These are phyloP conservation scores for Melanaphis sacchari DNA, from an alignment of 1,140 invertebrate genomes.

Conservation along the genomic window DNA sequence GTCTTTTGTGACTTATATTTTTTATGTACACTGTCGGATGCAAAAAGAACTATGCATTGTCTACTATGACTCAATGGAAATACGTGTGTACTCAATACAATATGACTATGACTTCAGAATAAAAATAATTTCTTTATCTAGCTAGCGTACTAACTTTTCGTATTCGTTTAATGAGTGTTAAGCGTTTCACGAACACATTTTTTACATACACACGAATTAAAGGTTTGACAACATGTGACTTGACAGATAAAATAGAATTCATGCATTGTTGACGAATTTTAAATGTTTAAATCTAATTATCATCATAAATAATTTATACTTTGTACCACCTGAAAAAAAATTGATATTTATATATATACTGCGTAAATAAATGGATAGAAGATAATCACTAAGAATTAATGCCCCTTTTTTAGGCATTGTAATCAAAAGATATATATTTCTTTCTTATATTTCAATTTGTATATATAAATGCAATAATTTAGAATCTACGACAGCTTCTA, in stretches of 20 bases:
- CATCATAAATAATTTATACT: not conserved
- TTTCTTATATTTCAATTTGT: not conserved
- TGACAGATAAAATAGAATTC: not conserved
- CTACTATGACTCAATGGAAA: not conserved
- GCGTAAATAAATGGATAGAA: fast-evolving
- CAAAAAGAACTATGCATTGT: not conserved
- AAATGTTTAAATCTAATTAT: not conserved
- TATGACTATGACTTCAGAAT: too few relatives aligned
- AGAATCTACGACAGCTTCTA: not conserved
- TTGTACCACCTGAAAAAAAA: not conserved
- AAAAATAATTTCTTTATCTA: not conserved
- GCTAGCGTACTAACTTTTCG: not conserved
- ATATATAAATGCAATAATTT: not conserved
- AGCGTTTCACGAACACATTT: not conserved
- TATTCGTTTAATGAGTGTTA: not conserved
- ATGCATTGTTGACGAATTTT: not conserved
- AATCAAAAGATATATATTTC: not conserved
- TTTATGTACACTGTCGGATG: not conserved
- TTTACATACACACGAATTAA: not conserved
- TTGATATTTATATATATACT: not conserved
- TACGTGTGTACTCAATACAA: not conserved
- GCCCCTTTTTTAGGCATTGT: not conserved
- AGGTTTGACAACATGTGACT: too few relatives aligned
- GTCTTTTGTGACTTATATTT: not conserved
- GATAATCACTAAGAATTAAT: not conserved